Percentiles rank a stretch among this genome's conserved stretches.
phyloP scores from a whole-genome alignment of 2,888 invertebrate species.

The Mystacides longicornis region DNA sequence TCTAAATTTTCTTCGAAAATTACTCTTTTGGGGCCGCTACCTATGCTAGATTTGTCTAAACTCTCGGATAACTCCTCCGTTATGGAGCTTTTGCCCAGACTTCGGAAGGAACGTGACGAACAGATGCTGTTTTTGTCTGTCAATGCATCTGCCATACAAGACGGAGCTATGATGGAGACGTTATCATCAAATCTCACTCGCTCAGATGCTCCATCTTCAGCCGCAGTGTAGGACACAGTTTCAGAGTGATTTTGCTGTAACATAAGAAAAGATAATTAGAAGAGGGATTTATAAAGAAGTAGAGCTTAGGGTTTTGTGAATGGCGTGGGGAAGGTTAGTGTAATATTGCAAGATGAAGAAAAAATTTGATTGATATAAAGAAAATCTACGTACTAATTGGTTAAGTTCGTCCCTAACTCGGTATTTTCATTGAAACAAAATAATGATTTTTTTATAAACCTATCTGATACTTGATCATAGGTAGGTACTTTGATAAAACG shows the following conservation, averaged over 20 bases:
- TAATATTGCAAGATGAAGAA: no score
- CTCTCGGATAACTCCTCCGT: constrained; percentile 25
- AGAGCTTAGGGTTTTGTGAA: no score
- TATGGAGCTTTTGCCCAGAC: constrained; percentile 28
- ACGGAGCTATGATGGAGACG: constrained; percentile 45
- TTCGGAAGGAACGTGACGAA: constrained; percentile 37
- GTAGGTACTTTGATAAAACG: no score
- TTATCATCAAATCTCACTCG: constrained; percentile 60
- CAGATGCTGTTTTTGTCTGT: constrained; percentile 40
- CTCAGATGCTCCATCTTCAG: constrained; percentile 47
- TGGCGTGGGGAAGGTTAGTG: no score
- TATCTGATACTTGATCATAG: no score
- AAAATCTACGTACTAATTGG: no score
- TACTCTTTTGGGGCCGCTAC: constrained; percentile 23
- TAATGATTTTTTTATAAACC: no score
- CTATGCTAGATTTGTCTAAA: constrained; percentile 25
- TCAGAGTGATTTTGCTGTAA: constrained; percentile 34
- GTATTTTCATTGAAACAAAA: no score
- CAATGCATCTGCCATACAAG: constrained; percentile 33
- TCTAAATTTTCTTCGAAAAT: constrained; percentile 25
- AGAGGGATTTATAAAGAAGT: no score
- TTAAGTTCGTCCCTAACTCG: no score
- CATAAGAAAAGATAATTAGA: constrained; percentile 14
- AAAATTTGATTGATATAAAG: no score
- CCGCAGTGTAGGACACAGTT: constrained; percentile 37